A percentile compares a stretch with the other conserved stretches of the same genome.
phyloP scores from a whole-genome alignment of 2,113 vertebrate genomes.

The Neodon shergylaensis region DNA sequence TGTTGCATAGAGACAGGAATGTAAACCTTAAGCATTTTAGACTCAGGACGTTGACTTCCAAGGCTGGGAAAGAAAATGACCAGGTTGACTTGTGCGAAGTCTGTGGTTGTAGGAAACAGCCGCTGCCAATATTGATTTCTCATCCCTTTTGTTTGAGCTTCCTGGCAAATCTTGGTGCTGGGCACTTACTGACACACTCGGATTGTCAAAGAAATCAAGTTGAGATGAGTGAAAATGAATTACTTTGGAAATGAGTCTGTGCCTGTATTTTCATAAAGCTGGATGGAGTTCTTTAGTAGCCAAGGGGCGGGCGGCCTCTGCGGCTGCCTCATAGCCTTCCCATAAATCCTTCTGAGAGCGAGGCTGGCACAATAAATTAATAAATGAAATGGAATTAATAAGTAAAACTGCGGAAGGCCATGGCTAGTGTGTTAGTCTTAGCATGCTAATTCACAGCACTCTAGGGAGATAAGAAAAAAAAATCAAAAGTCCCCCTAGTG shows the following conservation, averaged over 20 bases:
- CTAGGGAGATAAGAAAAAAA: constrained; percentile 39
- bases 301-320: background rate
- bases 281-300: constrained; percentile 29
- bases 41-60: background rate
- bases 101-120: constrained; percentile 49
- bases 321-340: background rate
- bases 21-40: constrained; percentile 14
- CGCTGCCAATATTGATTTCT: constrained; percentile 61
- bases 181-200: constrained; percentile 46
- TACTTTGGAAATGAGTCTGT: constrained; percentile 67
- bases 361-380: constrained; percentile 52
- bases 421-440: constrained; percentile 1
- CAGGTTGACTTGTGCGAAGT: constrained; percentile 55
- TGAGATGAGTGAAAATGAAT: constrained; percentile 53
- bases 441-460: constrained; percentile 37
- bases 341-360: constrained; percentile 19
- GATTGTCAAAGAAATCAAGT: constrained; percentile 73
- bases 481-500: background rate
- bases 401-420: constrained; percentile 7
- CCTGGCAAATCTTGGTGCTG: constrained; percentile 56
- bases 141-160: constrained; percentile 64
- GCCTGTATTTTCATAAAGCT: constrained; percentile 60
- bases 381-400: constrained; percentile 52
- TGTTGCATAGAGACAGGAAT: background rate
- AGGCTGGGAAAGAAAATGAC: constrained; percentile 33